Evolutionary conservation across 2,797 vertebrate species (phyloP).

Genomic region (Sphenodon punctatus): DNA sequence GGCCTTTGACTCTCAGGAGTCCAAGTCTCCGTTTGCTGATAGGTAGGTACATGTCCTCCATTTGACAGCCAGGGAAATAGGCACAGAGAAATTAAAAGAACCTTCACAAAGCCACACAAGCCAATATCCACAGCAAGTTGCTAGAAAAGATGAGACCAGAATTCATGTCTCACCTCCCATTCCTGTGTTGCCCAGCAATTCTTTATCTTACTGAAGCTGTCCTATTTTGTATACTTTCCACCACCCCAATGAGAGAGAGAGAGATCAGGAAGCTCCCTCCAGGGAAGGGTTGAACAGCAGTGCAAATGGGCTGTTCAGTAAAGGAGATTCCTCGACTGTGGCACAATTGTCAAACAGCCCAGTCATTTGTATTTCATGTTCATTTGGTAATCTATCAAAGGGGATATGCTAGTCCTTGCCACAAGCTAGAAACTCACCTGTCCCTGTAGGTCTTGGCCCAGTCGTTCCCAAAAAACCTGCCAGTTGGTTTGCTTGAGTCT

Average conservation of each 20-base stretch:
- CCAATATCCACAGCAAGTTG: background rate
- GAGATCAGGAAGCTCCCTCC: no score
- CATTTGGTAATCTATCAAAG: fast-evolving
- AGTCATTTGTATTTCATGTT: background rate
- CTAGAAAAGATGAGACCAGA: background rate
- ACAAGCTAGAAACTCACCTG: slow-evolving; percentile 73
- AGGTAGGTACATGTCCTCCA: background rate
- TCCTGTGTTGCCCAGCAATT: background rate
- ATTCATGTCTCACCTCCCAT: background rate
- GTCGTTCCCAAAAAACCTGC: slow-evolving; percentile 91
- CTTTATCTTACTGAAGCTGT: fast-evolving
- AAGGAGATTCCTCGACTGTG: background rate
- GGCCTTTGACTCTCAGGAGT: no score
- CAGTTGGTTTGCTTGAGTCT: slow-evolving; percentile 77
- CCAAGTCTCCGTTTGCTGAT: background rate
- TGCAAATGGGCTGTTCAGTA: no score
- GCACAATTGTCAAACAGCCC: background rate
- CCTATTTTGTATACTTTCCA: background rate
- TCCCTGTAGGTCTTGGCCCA: slow-evolving; percentile 87
- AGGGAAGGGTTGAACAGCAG: no score
- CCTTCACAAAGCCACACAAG: background rate
- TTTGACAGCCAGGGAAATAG: background rate
- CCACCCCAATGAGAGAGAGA: no score
- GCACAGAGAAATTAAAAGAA: background rate
- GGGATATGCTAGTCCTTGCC: fast-evolving